phyloP scores from a whole-genome alignment of 1,140 invertebrate species.

The Lasioglossum baleicum region DNA sequence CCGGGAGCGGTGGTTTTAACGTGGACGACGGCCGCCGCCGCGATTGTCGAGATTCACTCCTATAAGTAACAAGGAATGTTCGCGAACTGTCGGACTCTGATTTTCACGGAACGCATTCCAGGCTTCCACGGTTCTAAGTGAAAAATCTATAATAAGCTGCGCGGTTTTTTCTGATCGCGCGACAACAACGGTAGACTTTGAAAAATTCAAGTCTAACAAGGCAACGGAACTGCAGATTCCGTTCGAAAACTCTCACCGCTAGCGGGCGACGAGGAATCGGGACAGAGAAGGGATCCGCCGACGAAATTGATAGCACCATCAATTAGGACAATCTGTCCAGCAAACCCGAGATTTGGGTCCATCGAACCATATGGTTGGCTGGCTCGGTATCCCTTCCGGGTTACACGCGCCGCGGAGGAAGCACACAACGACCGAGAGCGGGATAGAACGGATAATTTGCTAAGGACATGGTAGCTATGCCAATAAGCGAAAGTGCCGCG shows the following conservation, averaged over 20 bases:
- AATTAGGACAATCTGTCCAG: background rate
- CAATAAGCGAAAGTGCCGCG: slow-evolving; percentile 9
- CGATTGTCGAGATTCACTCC: too few species aligned
- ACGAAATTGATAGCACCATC: background rate
- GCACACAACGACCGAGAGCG: background rate
- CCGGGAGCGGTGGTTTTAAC: background rate
- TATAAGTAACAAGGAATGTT: too few species aligned
- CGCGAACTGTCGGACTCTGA: too few species aligned
- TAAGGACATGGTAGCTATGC: background rate
- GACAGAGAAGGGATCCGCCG: background rate
- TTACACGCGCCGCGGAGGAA: background rate
- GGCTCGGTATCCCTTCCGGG: background rate
- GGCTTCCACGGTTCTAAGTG: too few species aligned
- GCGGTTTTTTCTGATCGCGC: too few species aligned
- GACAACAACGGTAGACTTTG: too few species aligned
- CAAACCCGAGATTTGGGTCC: background rate
- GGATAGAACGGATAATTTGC: slow-evolving; percentile 6
- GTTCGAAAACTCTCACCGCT: too few species aligned
- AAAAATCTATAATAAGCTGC: too few species aligned
- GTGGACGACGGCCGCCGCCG: background rate
- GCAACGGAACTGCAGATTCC: too few species aligned
- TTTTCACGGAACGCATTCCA: too few species aligned
- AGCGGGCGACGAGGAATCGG: too few species aligned
- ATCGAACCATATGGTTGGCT: background rate
- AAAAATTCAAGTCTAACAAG: too few species aligned